These are phyloP conservation scores for Poeciliopsis turneri DNA, from an alignment of 2,797 vertebrate species.

Conservation along the genomic window DNA sequence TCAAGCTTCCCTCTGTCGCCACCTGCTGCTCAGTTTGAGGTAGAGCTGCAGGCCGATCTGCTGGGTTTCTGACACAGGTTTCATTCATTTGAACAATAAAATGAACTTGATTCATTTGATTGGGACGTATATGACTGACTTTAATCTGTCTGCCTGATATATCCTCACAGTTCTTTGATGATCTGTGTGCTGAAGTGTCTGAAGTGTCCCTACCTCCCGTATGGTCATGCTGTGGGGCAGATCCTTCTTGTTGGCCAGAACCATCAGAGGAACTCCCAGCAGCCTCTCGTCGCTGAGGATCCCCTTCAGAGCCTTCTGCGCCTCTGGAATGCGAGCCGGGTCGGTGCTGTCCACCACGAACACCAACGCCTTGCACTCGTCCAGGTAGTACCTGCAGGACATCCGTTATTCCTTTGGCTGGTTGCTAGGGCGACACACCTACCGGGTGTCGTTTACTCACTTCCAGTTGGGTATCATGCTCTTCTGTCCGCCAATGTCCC, in stretches of 20 bases:
- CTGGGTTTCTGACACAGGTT: neutral
- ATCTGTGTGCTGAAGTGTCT: neutral
- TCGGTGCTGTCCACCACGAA: slow-evolving; percentile 89
- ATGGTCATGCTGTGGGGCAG: slow-evolving; percentile 75
- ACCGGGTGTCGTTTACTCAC: slow-evolving; percentile 21
- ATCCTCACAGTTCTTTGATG: neutral
- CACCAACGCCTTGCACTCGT: slow-evolving; percentile 80
- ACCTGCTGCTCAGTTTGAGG: neutral
- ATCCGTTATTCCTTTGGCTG: neutral
- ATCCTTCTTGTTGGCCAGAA: slow-evolving; percentile 92
- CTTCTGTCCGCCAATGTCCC: slow-evolving; percentile 89
- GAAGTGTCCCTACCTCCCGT: slow-evolving; percentile 50
- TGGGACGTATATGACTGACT: neutral
- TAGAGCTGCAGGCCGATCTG: neutral
- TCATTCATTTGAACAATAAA: neutral
- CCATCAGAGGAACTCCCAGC: slow-evolving; percentile 82
- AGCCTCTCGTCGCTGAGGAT: slow-evolving; percentile 78
- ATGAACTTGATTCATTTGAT: neutral
- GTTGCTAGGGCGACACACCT: neutral
- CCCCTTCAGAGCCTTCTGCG: slow-evolving; percentile 74
- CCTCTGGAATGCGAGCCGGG: slow-evolving; percentile 76
- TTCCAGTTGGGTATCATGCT: slow-evolving; percentile 86
- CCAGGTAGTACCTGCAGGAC: slow-evolving; percentile 77
- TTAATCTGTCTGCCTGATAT: neutral
- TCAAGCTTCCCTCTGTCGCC: neutral